Evolutionary conservation across 1,140 invertebrate species (phyloP).

Genomic region (Lepeophtheirus salmonis): DNA sequence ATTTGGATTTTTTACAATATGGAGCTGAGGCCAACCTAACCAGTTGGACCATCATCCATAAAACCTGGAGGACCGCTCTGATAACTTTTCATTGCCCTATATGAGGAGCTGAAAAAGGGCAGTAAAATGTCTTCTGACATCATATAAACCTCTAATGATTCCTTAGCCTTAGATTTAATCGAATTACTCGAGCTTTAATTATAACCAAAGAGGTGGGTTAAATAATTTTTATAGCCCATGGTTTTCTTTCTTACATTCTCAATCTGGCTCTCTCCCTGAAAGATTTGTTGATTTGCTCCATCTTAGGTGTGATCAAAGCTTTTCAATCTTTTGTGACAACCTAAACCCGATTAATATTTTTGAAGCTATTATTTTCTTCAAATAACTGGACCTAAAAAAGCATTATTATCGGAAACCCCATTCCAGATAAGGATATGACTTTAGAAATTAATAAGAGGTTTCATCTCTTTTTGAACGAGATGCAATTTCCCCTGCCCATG

Average conservation of each 20-base stretch:
- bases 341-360: too few relatives aligned
- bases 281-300: too few relatives aligned
- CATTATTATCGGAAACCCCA: background rate
- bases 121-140: background rate
- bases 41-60: background rate
- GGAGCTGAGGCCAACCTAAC: background rate
- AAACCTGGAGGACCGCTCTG: background rate
- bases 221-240: too few relatives aligned
- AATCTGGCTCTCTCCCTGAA: background rate
- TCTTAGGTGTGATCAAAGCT: too few relatives aligned
- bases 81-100: background rate
- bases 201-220: too few relatives aligned
- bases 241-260: too few relatives aligned
- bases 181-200: background rate
- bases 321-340: too few relatives aligned
- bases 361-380: too few relatives aligned
- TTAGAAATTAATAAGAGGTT: background rate
- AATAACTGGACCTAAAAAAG: background rate
- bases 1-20: background rate
- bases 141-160: background rate
- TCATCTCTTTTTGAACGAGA: background rate
- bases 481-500: background rate
- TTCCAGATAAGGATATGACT: background rate
- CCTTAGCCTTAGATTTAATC: background rate
- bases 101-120: background rate